These are phyloP conservation scores for Anhinga rufa DNA, from an alignment of 2,113 vertebrate species.

Conservation along the genomic window DNA sequence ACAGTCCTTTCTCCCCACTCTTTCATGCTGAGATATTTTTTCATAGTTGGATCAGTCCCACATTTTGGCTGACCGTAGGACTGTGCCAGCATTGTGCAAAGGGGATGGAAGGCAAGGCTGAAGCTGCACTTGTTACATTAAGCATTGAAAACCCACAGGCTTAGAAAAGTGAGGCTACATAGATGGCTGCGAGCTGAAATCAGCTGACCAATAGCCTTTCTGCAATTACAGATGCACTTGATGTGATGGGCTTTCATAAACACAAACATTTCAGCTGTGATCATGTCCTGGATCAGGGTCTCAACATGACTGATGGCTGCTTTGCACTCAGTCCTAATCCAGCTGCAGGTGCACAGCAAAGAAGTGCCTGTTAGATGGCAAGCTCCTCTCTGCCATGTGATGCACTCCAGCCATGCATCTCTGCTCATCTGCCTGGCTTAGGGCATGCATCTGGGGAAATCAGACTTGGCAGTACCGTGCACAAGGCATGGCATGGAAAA, in stretches of 20 bases:
- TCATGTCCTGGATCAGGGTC: background rate
- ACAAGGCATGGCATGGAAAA: background rate
- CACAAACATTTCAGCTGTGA: background rate
- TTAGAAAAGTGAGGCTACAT: background rate
- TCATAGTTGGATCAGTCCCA: background rate
- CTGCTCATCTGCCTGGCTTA: background rate
- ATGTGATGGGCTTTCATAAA: background rate
- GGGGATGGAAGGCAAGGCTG: background rate
- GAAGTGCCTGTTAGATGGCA: background rate
- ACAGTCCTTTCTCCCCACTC: background rate
- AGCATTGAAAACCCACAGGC: background rate
- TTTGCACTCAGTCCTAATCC: background rate
- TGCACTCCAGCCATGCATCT: no score
- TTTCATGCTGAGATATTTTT: background rate
- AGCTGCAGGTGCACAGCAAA: background rate
- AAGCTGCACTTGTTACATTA: background rate
- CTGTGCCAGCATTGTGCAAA: background rate
- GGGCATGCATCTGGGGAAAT: background rate
- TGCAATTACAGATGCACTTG: background rate
- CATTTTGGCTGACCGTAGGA: background rate
- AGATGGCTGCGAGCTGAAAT: background rate
- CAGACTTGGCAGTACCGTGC: background rate
- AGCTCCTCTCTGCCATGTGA: background rate
- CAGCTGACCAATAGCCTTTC: background rate
- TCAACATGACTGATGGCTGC: accelerated